These are phyloP conservation scores for Pyrocephalus nanus DNA, from an alignment of 2,797 vertebrate species.

Conservation along the genomic window DNA sequence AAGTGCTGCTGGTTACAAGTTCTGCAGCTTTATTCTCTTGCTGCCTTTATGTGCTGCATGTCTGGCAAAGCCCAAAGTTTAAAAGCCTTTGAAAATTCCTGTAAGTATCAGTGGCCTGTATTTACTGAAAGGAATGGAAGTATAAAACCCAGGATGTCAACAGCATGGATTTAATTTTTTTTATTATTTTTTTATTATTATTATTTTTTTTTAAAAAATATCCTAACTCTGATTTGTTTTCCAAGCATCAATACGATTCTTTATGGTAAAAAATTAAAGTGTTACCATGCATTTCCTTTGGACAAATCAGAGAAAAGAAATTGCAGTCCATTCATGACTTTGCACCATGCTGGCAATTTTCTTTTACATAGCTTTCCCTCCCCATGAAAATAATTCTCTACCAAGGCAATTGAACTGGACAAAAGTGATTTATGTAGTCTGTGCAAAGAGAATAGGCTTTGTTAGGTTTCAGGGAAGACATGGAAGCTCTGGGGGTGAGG, in stretches of 20 bases:
- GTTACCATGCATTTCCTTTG: background rate
- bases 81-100: conserved; percentile 1
- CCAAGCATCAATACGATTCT: background rate
- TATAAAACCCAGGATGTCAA: background rate
- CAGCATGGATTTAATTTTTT: background rate
- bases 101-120: background rate
- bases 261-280: background rate
- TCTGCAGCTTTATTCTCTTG: background rate
- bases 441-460: conserved; percentile 25
- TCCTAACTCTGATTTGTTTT: background rate
- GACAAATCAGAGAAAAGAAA: background rate
- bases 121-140: background rate
- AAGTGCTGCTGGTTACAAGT: background rate
- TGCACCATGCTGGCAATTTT: background rate
- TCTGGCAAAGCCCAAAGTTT: background rate
- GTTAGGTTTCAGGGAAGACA: conserved; percentile 40
- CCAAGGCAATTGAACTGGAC: conserved; percentile 16
- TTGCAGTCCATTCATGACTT: background rate
- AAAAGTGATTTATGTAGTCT: conserved; percentile 59
- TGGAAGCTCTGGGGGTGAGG: background rate
- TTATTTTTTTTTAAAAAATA: background rate
- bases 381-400: conserved; percentile 36
- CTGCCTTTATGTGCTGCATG: background rate
- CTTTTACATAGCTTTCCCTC: background rate
- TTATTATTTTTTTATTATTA: too few relatives aligned